Evolutionary conservation across 1,140 invertebrate species (phyloP).

Genomic region (Pseudomyrmex dendroicus): DNA sequence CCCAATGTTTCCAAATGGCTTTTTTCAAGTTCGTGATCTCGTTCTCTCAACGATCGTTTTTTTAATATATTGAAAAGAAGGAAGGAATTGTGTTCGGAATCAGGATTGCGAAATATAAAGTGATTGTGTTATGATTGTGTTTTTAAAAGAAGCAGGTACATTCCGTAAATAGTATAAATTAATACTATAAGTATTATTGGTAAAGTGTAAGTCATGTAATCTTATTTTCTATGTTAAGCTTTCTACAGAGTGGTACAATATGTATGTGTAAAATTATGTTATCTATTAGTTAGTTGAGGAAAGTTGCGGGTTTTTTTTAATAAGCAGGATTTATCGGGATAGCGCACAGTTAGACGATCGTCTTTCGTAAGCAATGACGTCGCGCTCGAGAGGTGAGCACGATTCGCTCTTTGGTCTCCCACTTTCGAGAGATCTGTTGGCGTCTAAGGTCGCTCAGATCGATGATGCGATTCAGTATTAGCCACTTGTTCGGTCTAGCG

Average conservation of each 20-base stretch:
- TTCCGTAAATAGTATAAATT: slow-evolving; percentile 18
- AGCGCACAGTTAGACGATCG: slow-evolving; percentile 37
- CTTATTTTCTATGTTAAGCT: slow-evolving; percentile 2
- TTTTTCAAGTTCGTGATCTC: slow-evolving; percentile 28
- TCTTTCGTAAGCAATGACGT: slow-evolving; percentile 70
- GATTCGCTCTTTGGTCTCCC: slow-evolving; percentile 78
- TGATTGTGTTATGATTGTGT: neutral
- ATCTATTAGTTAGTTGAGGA: too few species aligned
- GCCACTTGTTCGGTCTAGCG: slow-evolving; percentile 80
- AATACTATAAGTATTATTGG: neutral
- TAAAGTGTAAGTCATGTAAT: slow-evolving; percentile 6
- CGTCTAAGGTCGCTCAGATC: slow-evolving; percentile 82
- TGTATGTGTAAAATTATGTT: neutral
- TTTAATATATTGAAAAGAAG: slow-evolving; percentile 30
- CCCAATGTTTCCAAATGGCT: slow-evolving; percentile 38
- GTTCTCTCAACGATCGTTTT: slow-evolving; percentile 56
- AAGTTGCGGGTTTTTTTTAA: too few species aligned
- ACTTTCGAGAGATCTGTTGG: slow-evolving; percentile 82
- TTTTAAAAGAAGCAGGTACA: slow-evolving; percentile 22
- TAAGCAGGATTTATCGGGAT: slow-evolving; percentile 21
- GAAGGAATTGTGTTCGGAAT: neutral
- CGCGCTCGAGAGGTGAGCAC: slow-evolving; percentile 49
- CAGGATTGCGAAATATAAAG: neutral
- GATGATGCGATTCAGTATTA: slow-evolving; percentile 78
- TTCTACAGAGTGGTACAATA: slow-evolving; percentile 1